phyloP scores from a whole-genome alignment of 30 jellyfish, hydroid and myxozoan species.

The Cassiopea andromeda region DNA sequence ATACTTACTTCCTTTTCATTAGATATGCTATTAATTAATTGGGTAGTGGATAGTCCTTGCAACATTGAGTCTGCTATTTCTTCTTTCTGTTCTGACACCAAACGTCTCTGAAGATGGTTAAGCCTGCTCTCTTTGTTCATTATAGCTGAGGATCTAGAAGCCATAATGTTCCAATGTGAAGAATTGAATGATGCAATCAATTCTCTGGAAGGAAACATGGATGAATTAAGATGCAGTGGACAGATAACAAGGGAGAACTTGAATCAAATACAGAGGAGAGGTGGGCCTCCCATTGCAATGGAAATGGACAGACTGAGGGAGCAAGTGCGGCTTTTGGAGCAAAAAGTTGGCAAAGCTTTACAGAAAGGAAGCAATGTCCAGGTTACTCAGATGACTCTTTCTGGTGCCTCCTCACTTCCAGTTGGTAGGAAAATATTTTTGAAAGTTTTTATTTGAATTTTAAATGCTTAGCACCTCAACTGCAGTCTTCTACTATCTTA shows the following conservation, averaged over 20 bases:
- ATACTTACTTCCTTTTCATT: too few species aligned
- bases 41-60: too few species aligned
- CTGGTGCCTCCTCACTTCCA: conserved; percentile 13
- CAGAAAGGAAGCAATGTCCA: background rate
- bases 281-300: conserved; percentile 26
- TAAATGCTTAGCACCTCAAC: too few species aligned
- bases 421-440: too few species aligned
- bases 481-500: too few species aligned
- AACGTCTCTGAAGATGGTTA: too few species aligned
- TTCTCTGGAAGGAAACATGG: conserved; percentile 10
- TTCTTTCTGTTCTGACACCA: too few species aligned
- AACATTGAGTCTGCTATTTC: too few species aligned
- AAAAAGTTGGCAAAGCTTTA: conserved; percentile 4
- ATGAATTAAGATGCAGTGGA: conserved; percentile 20
- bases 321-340: conserved; percentile 45
- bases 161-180: background rate
- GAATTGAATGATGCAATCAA: conserved; percentile 8
- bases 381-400: background rate
- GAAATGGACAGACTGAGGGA: conserved; percentile 51
- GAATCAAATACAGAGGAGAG: conserved; percentile 27
- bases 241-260: conserved; percentile 4
- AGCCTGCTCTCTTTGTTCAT: too few species aligned
- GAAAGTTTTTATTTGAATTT: too few species aligned
- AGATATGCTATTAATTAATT: too few species aligned
- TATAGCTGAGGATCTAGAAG: conserved; percentile 18